A percentile compares a stretch with the other conserved stretches of the same genome.
Evolutionary conservation across 2,797 vertebrate species (phyloP).

Genomic region (Passerculus sandwichensis): DNA sequence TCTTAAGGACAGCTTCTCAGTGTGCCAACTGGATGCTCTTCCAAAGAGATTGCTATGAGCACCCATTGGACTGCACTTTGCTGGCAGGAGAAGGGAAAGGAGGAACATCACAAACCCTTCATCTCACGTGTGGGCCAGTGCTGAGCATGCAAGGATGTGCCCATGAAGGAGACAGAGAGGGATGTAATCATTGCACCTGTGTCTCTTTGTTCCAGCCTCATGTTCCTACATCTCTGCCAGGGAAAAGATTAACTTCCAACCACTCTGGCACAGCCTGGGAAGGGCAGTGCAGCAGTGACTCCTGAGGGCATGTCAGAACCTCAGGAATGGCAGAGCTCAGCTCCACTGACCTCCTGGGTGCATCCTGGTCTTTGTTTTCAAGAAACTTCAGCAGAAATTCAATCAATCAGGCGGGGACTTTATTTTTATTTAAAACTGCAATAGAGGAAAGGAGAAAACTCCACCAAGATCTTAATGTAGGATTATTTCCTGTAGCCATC

Average conservation of each 20-base stretch:
- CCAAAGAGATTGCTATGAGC: background rate
- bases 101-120: background rate
- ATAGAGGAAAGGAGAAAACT: background rate
- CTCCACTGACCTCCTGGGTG: background rate
- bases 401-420: background rate
- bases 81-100: background rate
- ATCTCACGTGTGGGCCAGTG: background rate
- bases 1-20: slow-evolving; percentile 17
- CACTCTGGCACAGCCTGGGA: background rate
- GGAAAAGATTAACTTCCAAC: background rate
- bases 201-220: background rate
- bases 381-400: background rate
- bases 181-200: background rate
- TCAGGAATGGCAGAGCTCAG: background rate
- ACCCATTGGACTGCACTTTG: background rate
- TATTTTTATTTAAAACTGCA: background rate
- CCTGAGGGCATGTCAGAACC: background rate
- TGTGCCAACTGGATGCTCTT: background rate
- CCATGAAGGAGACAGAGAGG: background rate
- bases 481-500: background rate
- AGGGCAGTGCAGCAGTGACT: background rate
- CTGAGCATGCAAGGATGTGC: background rate
- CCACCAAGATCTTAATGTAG: background rate
- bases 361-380: background rate
- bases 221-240: background rate